phyloP scores from a whole-genome alignment of 2,113 vertebrate genomes.

The Coracopsis vasa region DNA sequence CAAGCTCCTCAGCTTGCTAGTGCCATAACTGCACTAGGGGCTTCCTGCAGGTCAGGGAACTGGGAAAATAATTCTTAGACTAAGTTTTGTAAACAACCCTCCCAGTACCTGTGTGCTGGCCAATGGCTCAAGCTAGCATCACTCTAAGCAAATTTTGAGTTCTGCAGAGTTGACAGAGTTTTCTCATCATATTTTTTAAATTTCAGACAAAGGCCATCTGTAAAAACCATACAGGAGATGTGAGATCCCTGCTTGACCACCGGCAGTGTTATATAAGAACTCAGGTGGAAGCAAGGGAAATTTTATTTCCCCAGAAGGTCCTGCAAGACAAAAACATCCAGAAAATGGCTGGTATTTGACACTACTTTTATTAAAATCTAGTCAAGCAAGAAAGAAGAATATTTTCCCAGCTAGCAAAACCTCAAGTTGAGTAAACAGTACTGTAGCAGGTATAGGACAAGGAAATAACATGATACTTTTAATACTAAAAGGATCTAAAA shows the following conservation, averaged over 20 bases:
- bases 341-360: background rate
- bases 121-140: background rate
- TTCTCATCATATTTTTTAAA: background rate
- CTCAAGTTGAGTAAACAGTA: background rate
- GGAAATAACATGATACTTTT: background rate
- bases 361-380: background rate
- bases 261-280: background rate
- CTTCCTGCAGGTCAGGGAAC: background rate
- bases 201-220: background rate
- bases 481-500: background rate
- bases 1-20: background rate
- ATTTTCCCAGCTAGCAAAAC: background rate
- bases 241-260: background rate
- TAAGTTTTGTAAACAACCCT: background rate
- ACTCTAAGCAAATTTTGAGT: background rate
- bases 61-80: accelerated
- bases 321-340: background rate
- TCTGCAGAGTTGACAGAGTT: background rate
- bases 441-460: background rate
- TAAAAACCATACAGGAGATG: background rate
- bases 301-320: background rate
- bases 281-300: background rate
- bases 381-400: background rate
- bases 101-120: background rate
- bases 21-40: background rate